These are phyloP conservation scores for Meteorus sp. DNA, from an alignment of 1,140 invertebrate species.

Conservation along the genomic window DNA sequence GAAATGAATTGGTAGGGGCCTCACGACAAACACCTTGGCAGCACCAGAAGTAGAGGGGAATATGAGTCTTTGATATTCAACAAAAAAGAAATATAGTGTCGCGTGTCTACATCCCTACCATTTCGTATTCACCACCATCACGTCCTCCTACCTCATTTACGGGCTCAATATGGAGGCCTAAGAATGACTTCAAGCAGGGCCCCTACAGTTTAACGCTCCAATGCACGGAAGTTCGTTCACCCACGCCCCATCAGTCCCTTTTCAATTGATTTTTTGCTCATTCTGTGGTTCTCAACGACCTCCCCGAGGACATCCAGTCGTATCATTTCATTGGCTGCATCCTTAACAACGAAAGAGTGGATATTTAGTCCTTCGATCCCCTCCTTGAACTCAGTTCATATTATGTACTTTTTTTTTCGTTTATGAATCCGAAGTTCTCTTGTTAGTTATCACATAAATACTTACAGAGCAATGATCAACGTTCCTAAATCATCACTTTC, in stretches of 20 bases:
- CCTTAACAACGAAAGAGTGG: too few relatives aligned
- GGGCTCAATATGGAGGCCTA: too few relatives aligned
- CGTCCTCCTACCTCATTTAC: too few relatives aligned
- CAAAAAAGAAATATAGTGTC: constrained; percentile 22
- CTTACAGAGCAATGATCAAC: too few relatives aligned
- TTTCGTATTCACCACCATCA: too few relatives aligned
- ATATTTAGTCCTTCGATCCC: constrained; percentile 5
- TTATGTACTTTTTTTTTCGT: too few relatives aligned
- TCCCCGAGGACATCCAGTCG: constrained; percentile 13
- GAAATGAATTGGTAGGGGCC: not conserved
- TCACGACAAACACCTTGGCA: not conserved
- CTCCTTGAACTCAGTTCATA: too few relatives aligned
- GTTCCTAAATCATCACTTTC: too few relatives aligned
- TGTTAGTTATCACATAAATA: too few relatives aligned
- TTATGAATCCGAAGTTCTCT: too few relatives aligned
- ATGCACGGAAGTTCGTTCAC: constrained; percentile 21
- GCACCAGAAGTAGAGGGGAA: not conserved
- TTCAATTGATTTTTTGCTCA: constrained; percentile 16
- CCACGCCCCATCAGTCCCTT: constrained; percentile 1
- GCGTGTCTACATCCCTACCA: constrained; percentile 18
- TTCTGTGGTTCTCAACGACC: constrained; percentile 13
- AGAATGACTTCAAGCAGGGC: too few relatives aligned
- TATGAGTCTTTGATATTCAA: not conserved
- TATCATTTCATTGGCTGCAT: not conserved
- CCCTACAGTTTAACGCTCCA: constrained; percentile 1